These are phyloP conservation scores for Gila orcuttii DNA, from an alignment of 2,113 vertebrate genomes.

Conservation along the genomic window DNA sequence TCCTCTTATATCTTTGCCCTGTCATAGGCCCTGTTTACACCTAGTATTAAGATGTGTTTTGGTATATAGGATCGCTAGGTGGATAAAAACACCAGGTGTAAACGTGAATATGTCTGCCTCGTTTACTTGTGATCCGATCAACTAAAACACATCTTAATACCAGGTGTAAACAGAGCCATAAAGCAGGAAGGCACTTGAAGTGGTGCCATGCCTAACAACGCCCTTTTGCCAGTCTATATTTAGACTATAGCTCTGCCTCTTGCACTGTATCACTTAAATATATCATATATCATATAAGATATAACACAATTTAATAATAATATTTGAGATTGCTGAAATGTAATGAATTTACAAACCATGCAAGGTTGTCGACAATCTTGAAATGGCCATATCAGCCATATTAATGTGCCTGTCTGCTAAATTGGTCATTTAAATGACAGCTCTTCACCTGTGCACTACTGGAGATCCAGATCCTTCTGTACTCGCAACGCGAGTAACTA, in stretches of 20 bases:
- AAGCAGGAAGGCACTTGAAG: background rate
- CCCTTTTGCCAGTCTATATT: background rate
- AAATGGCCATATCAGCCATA: background rate
- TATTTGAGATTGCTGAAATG: background rate
- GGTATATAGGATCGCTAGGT: too few species aligned
- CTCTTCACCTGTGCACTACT: constrained; percentile 97
- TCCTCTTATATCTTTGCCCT: too few species aligned
- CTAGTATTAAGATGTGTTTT: too few species aligned
- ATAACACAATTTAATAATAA: background rate
- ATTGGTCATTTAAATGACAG: constrained; percentile 63
- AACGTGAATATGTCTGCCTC: too few species aligned
- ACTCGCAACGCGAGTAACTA: constrained; percentile 93
- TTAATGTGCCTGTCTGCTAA: background rate
- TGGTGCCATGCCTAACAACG: background rate
- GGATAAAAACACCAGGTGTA: too few species aligned
- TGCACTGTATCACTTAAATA: background rate
- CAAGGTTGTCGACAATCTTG: background rate
- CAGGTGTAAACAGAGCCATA: too few species aligned
- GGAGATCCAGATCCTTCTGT: constrained; percentile 98
- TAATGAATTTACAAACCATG: background rate
- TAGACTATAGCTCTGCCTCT: background rate
- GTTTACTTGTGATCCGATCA: too few species aligned
- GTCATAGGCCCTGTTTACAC: too few species aligned
- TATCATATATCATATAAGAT: background rate
- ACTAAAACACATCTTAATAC: too few species aligned